Evolutionary conservation across 2,888 invertebrate species (phyloP), one percentile per base, ranked within the genome.

Genomic region (Stenodema calcarata): DNA sequence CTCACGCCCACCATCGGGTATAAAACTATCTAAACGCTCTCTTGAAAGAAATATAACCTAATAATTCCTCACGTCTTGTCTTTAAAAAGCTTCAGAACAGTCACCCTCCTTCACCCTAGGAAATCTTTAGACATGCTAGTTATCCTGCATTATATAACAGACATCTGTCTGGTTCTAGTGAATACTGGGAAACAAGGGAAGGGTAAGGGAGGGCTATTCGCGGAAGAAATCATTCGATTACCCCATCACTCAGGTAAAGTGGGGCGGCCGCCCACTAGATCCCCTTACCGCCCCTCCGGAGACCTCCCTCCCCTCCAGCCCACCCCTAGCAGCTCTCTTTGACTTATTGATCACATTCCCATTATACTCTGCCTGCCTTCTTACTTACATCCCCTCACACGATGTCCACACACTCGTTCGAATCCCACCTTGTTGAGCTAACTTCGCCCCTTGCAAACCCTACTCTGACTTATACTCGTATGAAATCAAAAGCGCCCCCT

Each of bases 311-410:
- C 62, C 76, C 23, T 75, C 30, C 11, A 35, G 35, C 2, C 35
- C 35, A 35, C 35, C 35, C 35, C 35, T 35, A 35, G 35, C 18
- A 23, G n/a, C 28, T 76, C 85, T 73, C 62, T 86, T 73, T 75
- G 54, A 86, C 86, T 54, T 75, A 78, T 79, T 86, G 70, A 86
- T 75, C 78, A 54, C 76, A 54, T 76, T 54, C 86, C 79, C 85
- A 70, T 79, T 86, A 86, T 73, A 80, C 80, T 54, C 80, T 35
- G 75, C 30, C 42, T 75, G 30, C 41, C 41, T 80, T 50, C 47
- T 78, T 80, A 28, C 80, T 80, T 80, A 80, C 80, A 50, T 54
- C 62, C 62, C 62, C 27, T 23, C 62, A 18, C 23, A 62, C 62
- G 62, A 23, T 62, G 62, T 62, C 62, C 62, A 62, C 62, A 62